Evolutionary conservation across 2,888 invertebrate species (phyloP).

Genomic region (Nebria salina): DNA sequence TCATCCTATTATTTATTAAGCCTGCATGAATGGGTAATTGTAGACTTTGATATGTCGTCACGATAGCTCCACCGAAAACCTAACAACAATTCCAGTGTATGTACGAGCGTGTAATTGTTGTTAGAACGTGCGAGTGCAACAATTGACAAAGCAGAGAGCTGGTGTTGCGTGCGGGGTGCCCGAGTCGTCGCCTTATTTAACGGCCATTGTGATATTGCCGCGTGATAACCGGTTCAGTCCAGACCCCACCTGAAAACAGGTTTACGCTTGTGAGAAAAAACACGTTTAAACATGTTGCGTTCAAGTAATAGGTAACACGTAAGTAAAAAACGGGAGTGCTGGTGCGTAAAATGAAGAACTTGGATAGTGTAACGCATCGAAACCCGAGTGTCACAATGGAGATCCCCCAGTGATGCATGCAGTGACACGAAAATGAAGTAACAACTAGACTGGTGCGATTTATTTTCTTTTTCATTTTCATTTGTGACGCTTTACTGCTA

Average conservation of each 20-base stretch:
- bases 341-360: constrained; percentile 14
- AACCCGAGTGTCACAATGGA: constrained; percentile 21
- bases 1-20: constrained; percentile 69
- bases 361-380: constrained; percentile 33
- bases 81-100: constrained; percentile 41
- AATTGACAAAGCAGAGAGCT: constrained; percentile 38
- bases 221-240: constrained; percentile 33
- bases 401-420: constrained; percentile 6
- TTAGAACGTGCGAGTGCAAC: constrained; percentile 20
- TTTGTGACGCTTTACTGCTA: constrained; percentile 6
- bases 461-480: constrained; percentile 3
- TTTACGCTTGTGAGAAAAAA: neutral
- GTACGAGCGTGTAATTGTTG: neutral
- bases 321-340: constrained; percentile 4
- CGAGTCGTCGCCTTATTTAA: constrained; percentile 21
- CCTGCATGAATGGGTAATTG: constrained; percentile 64
- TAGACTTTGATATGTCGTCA: constrained; percentile 61
- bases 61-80: constrained; percentile 50
- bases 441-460: neutral
- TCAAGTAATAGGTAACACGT: constrained; percentile 8
- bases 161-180: constrained; percentile 41
- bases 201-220: constrained; percentile 47
- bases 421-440: constrained; percentile 17
- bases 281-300: neutral
- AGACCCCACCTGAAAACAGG: constrained; percentile 29